phyloP scores from a whole-genome alignment of 2,113 vertebrate genomes.

The Oenanthe oenanthe region DNA sequence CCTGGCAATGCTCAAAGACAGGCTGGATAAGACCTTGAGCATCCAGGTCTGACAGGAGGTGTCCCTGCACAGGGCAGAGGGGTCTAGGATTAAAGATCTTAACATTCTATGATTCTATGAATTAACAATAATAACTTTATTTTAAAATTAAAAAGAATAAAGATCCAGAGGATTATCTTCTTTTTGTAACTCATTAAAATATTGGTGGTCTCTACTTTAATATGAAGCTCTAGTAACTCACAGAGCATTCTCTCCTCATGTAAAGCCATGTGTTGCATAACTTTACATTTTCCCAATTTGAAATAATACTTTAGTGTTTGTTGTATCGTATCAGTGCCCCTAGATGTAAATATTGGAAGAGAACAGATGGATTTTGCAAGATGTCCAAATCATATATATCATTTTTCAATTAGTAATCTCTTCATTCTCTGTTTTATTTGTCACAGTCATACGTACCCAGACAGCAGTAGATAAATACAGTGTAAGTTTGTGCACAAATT shows the following conservation, averaged over 20 bases:
- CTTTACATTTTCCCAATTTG: background rate
- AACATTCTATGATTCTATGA: background rate
- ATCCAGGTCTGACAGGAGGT: background rate
- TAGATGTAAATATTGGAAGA: background rate
- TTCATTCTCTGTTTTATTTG: background rate
- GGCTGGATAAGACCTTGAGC: background rate
- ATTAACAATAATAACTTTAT: background rate
- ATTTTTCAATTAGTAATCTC: background rate
- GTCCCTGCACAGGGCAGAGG: accelerated
- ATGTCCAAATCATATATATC: background rate
- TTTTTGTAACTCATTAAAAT: background rate
- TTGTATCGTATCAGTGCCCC: background rate
- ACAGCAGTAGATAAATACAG: background rate
- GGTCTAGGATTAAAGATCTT: background rate
- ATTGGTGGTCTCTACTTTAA: background rate
- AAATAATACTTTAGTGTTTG: background rate
- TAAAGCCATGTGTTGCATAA: background rate
- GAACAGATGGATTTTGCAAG: background rate
- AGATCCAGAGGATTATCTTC: background rate
- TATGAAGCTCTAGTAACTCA: background rate
- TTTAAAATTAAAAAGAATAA: background rate
- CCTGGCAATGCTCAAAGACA: background rate
- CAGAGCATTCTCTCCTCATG: background rate
- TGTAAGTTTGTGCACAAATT: background rate
- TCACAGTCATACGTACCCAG: background rate